Percentiles rank a stretch among this genome's conserved stretches.
Evolutionary conservation across 2,797 vertebrate genomes (phyloP).

Genomic region (Echeneis naucrates): DNA sequence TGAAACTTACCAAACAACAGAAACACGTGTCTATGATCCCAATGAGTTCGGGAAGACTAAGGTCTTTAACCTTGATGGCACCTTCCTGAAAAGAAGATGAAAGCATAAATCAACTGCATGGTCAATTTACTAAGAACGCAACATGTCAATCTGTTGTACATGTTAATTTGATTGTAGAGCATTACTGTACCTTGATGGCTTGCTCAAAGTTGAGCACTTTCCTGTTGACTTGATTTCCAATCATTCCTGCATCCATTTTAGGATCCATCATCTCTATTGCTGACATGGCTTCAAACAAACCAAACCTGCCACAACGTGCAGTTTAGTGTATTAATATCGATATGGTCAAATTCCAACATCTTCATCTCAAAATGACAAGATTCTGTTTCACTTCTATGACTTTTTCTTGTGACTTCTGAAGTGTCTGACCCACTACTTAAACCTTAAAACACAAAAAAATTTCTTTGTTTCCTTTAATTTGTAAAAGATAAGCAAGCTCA

Average conservation of each 20-base stretch:
- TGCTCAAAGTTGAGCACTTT: constrained; percentile 99
- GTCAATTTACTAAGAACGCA: not conserved
- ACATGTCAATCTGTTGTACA: not conserved
- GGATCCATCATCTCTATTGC: constrained; percentile 99
- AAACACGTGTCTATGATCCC: constrained; percentile 99
- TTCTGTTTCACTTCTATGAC: not conserved
- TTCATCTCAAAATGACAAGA: not conserved
- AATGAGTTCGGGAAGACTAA: constrained; percentile 94
- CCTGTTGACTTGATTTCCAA: constrained; percentile 98
- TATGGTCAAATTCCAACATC: not conserved
- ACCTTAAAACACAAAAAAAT: not conserved
- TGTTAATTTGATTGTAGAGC: not conserved
- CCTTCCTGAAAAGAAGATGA: constrained; percentile 85
- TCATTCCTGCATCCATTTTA: constrained; percentile 99
- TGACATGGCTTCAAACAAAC: constrained; percentile 99
- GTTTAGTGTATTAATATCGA: not conserved
- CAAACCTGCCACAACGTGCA: constrained; percentile 86
- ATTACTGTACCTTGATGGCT: constrained; percentile 92
- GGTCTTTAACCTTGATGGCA: constrained; percentile 95
- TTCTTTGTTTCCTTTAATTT: too few relatives aligned
- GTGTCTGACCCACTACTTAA: not conserved
- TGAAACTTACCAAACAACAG: constrained; percentile 91
- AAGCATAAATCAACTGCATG: not conserved
- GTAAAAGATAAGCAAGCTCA: too few relatives aligned
- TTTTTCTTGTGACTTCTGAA: not conserved